Percentiles rank a stretch among this genome's conserved stretches.
Conservation (phyloP, 2,888 invertebrate genomes). For the Eupithecia inturbata region DNA sequence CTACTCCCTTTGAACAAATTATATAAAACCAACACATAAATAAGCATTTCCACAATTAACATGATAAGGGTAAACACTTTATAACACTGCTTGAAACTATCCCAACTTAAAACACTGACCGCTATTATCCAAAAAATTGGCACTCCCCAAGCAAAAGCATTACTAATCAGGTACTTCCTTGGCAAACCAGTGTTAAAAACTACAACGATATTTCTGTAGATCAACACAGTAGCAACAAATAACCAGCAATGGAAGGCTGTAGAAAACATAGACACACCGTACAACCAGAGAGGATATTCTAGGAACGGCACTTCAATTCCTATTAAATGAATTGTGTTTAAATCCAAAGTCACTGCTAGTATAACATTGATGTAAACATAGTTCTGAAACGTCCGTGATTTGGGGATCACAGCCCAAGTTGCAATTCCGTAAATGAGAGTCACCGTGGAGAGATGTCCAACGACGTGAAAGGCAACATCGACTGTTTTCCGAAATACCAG, state of each 20-base stretch:
- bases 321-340: neutral
- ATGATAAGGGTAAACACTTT: neutral
- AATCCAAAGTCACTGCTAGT: neutral
- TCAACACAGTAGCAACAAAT: slow-evolving; percentile 1
- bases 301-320: slow-evolving; percentile 1
- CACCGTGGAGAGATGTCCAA: neutral
- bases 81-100: neutral
- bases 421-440: neutral
- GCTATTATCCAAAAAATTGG: slow-evolving; percentile 2
- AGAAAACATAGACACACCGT: neutral
- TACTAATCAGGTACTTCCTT: neutral
- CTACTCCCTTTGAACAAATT: neutral
- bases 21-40: neutral
- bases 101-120: neutral
- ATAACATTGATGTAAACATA: neutral
- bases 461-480: neutral
- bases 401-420: neutral
- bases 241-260: slow-evolving; percentile 4
- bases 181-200: neutral
- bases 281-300: neutral
- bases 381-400: neutral
- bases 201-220: neutral
- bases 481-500: neutral
- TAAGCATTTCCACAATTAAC: neutral
- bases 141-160: neutral